Percentiles rank a stretch among this genome's conserved stretches.
phyloP scores from a whole-genome alignment of 92 coral and sea anemone species.

The Plumapathes pennacea region DNA sequence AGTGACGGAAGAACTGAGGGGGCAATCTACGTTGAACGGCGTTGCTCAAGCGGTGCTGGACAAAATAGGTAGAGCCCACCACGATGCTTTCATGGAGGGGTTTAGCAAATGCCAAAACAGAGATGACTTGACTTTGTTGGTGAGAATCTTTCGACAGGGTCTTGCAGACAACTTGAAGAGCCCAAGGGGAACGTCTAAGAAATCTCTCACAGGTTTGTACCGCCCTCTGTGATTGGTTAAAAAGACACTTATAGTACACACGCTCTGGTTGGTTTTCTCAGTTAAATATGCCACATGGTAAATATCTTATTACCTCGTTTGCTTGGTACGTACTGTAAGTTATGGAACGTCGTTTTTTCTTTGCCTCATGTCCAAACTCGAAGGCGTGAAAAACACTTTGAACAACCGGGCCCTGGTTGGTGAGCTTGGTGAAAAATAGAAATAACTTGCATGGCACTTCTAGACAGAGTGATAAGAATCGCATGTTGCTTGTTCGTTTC shows the following conservation, averaged over 20 bases:
- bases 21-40: conserved; percentile 89
- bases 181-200: conserved; percentile 68
- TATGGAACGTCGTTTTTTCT: too few relatives aligned
- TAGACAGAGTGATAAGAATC: neutral
- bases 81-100: conserved; percentile 89
- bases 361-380: too few relatives aligned
- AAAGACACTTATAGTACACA: too few relatives aligned
- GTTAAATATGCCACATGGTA: too few relatives aligned
- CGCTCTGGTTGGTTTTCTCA: too few relatives aligned
- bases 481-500: neutral
- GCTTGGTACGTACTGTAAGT: too few relatives aligned
- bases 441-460: too few relatives aligned
- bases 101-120: conserved; percentile 78
- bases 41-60: conserved; percentile 96
- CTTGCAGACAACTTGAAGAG: conserved; percentile 72
- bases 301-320: too few relatives aligned
- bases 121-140: conserved; percentile 88
- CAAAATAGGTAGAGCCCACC: conserved; percentile 85
- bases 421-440: neutral
- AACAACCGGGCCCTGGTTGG: too few relatives aligned
- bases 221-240: neutral
- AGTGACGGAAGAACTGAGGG: conserved; percentile 71
- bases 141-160: conserved; percentile 78
- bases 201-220: conserved; percentile 44
- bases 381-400: too few relatives aligned